phyloP scores from a whole-genome alignment of 2,888 invertebrate genomes.

The Orchesella flavescens region DNA sequence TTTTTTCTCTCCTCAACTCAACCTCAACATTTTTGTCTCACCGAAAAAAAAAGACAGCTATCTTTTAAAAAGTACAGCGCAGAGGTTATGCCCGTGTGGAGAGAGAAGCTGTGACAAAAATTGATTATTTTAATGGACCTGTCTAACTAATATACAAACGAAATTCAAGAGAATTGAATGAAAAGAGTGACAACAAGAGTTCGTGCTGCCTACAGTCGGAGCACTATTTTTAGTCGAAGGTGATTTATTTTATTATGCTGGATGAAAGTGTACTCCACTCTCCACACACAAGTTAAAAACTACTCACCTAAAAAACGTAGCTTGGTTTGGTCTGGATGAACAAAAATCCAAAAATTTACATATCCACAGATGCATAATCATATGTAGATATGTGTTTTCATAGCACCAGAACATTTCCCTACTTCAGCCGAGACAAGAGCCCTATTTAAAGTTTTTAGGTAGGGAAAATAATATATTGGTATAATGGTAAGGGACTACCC shows the following conservation, averaged over 20 bases:
- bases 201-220: conserved; percentile 6
- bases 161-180: conserved; percentile 47
- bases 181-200: conserved; percentile 51
- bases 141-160: conserved; percentile 55
- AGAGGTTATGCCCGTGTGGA: conserved; percentile 75
- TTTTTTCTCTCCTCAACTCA: conserved; percentile 26
- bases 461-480: too few species aligned
- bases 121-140: conserved; percentile 68
- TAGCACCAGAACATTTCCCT: neutral
- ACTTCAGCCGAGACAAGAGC: neutral
- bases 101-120: conserved; percentile 70
- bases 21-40: conserved; percentile 30
- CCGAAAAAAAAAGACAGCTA: conserved; percentile 22
- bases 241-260: conserved; percentile 54
- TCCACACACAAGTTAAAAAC: conserved; percentile 18
- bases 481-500: too few species aligned
- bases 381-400: neutral
- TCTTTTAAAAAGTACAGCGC: conserved; percentile 65
- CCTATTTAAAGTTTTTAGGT: neutral
- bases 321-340: neutral
- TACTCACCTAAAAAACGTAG: neutral
- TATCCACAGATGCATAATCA: neutral
- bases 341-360: neutral
- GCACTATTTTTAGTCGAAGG: conserved; percentile 45
- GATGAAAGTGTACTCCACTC: conserved; percentile 39